A percentile compares a stretch with the other conserved stretches of the same genome.
phyloP scores from a whole-genome alignment of 2,888 invertebrate genomes.

The Tortrix viridana region DNA sequence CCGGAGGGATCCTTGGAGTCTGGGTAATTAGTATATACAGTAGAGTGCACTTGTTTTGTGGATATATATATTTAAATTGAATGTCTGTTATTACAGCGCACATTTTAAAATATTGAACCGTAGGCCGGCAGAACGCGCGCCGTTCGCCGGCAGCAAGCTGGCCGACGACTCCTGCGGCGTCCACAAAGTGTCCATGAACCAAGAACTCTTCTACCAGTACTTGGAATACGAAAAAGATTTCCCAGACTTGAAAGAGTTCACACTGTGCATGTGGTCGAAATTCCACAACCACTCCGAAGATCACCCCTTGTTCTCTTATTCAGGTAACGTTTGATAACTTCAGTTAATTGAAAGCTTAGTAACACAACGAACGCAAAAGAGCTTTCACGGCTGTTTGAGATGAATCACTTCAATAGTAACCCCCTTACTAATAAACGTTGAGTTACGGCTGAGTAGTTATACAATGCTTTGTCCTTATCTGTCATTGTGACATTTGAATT shows the following conservation, averaged over 20 bases:
- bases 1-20: constrained; percentile 61
- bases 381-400: too few relatives aligned
- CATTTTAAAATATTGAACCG: constrained; percentile 69
- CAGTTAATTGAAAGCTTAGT: too few relatives aligned
- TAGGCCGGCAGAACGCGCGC: constrained; percentile 50
- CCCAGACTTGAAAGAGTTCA: constrained; percentile 92
- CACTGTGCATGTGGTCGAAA: constrained; percentile 92
- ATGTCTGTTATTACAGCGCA: constrained; percentile 47
- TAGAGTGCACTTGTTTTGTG: too few relatives aligned
- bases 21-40: constrained; percentile 50
- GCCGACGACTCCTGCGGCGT: constrained; percentile 81
- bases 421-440: too few relatives aligned
- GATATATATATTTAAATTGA: not conserved
- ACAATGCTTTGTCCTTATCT: too few relatives aligned
- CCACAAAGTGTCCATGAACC: constrained; percentile 88
- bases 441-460: too few relatives aligned
- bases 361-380: too few relatives aligned
- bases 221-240: constrained; percentile 89
- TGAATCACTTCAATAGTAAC: too few relatives aligned
- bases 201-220: constrained; percentile 88
- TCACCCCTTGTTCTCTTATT: constrained; percentile 92
- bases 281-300: constrained; percentile 92
- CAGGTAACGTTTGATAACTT: constrained; percentile 87
- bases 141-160: constrained; percentile 57
- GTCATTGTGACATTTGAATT: too few relatives aligned